These are phyloP conservation scores for Prochilodus magdalenae DNA, from an alignment of 2,113 vertebrate genomes.

Conservation along the genomic window DNA sequence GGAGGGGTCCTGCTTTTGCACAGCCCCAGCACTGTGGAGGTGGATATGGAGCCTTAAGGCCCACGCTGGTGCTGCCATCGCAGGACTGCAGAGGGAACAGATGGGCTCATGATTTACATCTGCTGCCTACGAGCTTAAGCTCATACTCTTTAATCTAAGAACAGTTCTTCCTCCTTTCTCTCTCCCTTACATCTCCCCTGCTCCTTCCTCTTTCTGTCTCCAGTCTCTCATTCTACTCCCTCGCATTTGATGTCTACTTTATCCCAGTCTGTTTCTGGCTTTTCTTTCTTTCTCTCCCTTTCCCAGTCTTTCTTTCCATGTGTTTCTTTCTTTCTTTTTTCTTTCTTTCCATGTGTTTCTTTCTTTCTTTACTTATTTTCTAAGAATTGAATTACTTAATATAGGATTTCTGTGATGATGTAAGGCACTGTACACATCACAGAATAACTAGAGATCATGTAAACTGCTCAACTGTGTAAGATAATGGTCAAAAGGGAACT, in stretches of 20 bases:
- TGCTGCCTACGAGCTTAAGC: conserved; percentile 45
- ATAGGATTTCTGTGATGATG: no score
- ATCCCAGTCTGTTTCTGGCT: not conserved
- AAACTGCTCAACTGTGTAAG: no score
- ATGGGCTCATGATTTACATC: conserved; percentile 55
- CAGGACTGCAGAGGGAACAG: conserved; percentile 50
- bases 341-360: no score
- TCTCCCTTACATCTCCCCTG: not conserved
- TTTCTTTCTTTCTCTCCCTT: not conserved
- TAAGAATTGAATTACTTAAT: no score
- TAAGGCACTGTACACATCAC: no score
- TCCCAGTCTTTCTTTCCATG: no score
- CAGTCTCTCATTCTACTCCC: not conserved
- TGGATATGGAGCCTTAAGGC: conserved; percentile 40
- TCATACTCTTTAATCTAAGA: conserved; percentile 49
- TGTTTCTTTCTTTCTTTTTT: no score
- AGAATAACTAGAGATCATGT: no score
- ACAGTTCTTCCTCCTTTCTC: conserved; percentile 23
- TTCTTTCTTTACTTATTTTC: no score
- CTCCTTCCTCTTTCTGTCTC: conserved; percentile 18
- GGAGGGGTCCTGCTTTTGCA: conserved; percentile 24
- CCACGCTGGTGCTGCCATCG: conserved; percentile 35
- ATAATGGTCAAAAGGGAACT: no score
- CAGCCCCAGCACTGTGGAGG: conserved; percentile 44
- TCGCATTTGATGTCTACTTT: not conserved